Evolutionary conservation across 2,888 invertebrate species (phyloP), one percentile per base, ranked within the genome.

Genomic region (Hoplodrina ambigua): DNA sequence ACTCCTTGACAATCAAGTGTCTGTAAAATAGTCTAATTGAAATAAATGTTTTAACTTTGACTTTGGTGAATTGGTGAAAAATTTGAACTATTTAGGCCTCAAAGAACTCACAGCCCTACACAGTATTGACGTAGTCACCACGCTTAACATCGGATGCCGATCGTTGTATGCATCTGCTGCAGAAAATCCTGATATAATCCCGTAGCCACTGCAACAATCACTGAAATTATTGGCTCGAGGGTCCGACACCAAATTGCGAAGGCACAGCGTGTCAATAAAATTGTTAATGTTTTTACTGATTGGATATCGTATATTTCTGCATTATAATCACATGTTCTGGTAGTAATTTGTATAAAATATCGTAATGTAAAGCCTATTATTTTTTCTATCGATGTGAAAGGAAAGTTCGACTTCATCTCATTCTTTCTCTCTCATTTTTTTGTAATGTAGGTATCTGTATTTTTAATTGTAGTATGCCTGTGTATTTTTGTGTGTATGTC

Each of bases 111-210:
- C 77, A 77, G 17, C 77, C 77, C 77, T 79, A 41, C 4, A 8
- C 5, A 55, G 30, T 77, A 76, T 59, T 56, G 79, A 65, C 55
- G 55, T 15, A 53, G 64, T 50, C 25, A 77, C 78, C 65, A 62
- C 65, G 63, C 57, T 58, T 54, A 61, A 68, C 77, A 67, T 60
- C 63, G 68, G 67, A 60, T 52, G 57, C 56, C 60, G 67, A 77
- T 79, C 77, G 80, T 77, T 77, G 64, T 25, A 77, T 74, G 77
- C 80, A 77, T 60, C 80, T 77, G 76, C 46, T 79, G 80, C 67
- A 77, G 60, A 77, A 68, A 63, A 74, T 54, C 64, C 75, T 55
- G 77, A 52, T 61, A 77, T 79, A 79, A 75, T 75, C 70, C 64
- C 15, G 15, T 37, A 37, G 44, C 68, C 57, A 46, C 49, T 61